phyloP scores from a whole-genome alignment of 1,140 invertebrate genomes.

The Hesperophylax magnus region DNA sequence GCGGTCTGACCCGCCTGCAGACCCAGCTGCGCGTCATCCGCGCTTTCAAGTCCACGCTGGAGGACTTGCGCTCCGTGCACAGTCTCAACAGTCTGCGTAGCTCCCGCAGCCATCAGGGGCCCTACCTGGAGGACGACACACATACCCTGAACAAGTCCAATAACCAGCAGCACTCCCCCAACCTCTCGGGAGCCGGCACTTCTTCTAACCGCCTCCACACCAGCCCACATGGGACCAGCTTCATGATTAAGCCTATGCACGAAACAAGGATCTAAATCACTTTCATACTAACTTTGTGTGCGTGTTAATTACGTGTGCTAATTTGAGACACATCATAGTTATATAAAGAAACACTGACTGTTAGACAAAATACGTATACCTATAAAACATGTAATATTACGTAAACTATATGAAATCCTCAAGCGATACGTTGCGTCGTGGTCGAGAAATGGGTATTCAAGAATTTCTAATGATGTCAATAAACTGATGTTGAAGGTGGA shows the following conservation, averaged over 20 bases:
- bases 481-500: too few relatives aligned
- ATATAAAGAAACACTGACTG: constrained; percentile 2
- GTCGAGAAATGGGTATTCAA: too few relatives aligned
- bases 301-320: neutral
- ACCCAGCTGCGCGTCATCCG: constrained; percentile 97
- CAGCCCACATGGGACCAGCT: constrained; percentile 40
- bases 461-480: too few relatives aligned
- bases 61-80: constrained; percentile 92
- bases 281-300: neutral
- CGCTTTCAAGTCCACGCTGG: constrained; percentile 95
- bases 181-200: constrained; percentile 16
- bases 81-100: constrained; percentile 90
- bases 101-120: constrained; percentile 76
- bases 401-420: too few relatives aligned
- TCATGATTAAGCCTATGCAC: constrained; percentile 47
- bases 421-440: too few relatives aligned
- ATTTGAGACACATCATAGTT: constrained; percentile 35
- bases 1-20: constrained; percentile 91
- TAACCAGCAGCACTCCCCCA: constrained; percentile 35
- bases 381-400: too few relatives aligned
- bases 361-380: constrained; percentile 11
- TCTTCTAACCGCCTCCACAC: constrained; percentile 13
- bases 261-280: constrained; percentile 55
- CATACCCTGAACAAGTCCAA: neutral
- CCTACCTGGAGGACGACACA: constrained; percentile 59